Evolutionary conservation across 2,797 vertebrate species (phyloP).

Genomic region (Coilia nasus): DNA sequence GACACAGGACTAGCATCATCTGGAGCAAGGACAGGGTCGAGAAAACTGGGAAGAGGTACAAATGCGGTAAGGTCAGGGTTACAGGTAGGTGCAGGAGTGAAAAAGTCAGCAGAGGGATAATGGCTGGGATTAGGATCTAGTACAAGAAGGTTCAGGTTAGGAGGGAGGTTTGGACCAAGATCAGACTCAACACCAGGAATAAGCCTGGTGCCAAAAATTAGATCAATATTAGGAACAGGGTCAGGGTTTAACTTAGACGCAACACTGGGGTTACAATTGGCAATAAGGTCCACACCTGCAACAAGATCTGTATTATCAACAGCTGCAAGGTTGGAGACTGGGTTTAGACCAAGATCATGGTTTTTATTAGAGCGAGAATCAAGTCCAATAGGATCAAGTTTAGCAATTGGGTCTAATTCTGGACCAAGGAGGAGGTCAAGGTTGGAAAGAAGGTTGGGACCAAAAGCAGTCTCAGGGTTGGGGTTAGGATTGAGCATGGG

Average conservation of each 20-base stretch:
- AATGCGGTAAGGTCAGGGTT: not conserved
- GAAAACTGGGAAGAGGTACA: not conserved
- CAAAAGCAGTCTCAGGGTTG: constrained; percentile 15
- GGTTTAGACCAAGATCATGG: not conserved
- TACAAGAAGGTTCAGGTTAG: not conserved
- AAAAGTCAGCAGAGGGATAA: not conserved
- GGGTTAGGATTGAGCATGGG: not conserved
- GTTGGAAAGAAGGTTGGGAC: constrained; percentile 14
- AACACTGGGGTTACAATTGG: not conserved
- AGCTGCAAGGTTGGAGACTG: not conserved
- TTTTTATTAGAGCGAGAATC: not conserved
- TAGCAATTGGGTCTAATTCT: constrained; percentile 45
- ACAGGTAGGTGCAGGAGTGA: not conserved
- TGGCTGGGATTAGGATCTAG: not conserved
- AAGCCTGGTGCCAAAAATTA: not conserved
- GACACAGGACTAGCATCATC: not conserved
- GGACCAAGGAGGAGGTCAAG: constrained; percentile 3
- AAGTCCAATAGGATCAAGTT: constrained; percentile 39
- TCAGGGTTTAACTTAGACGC: not conserved
- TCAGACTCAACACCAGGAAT: not conserved
- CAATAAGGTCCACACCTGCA: not conserved
- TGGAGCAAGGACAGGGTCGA: not conserved
- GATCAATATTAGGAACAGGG: not conserved
- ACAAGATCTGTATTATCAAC: not conserved
- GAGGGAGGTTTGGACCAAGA: not conserved